Evolutionary conservation across 2,888 invertebrate species (phyloP), one percentile per base, ranked within the genome.

Genomic region (Drosophila maculinotata): DNA sequence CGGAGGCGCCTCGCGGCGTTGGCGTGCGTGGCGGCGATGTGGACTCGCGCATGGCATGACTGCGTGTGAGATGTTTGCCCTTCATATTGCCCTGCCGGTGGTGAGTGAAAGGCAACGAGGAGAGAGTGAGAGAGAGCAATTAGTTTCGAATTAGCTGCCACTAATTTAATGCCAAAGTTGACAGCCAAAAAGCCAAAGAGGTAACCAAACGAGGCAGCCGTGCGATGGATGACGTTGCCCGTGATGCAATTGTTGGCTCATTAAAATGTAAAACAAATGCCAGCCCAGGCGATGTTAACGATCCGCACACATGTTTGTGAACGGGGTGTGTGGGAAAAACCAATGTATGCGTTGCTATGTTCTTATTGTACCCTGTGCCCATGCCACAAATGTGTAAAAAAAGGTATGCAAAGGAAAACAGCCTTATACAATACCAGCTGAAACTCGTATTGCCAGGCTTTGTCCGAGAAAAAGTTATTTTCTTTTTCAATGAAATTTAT

Each of bases 31-130:
- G 94, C 9, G 94, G 94, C 23, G 94, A 94, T 45, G 96, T 94
- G 69, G 96, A 95, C 91, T 97, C 97, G 89, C 97, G 94, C 93
- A 97, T 95, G 70, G 97, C 98, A 93, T 97, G 96, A 89, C 97
- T 97, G 87, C 98, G 94, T 62, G 96, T 96, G 82, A 97, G 93
- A 90, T 96, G 94, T 92, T 96, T 96, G 70, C 95, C 93, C 93
- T 96, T 96, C 91, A 95, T 94, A 87, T 93, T 94, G 69, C 93
- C 92, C 94, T 94, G 90, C 1, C 49, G 17, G 10, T 17, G 33
- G 6, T 91, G 91, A 68, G 6, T 17, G n/a, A 6, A 28, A 7
- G 7, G 44, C 64, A 53, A 53, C 53, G 56, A 9, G 38, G 28
- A 45, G 2, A 45, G 42, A 36, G 2, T 38, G 58, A 58, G 33